Evolutionary conservation across 2,888 invertebrate species (phyloP), one percentile per base, ranked within the genome.

Genomic region (Caenorhabditis sp.): DNA sequence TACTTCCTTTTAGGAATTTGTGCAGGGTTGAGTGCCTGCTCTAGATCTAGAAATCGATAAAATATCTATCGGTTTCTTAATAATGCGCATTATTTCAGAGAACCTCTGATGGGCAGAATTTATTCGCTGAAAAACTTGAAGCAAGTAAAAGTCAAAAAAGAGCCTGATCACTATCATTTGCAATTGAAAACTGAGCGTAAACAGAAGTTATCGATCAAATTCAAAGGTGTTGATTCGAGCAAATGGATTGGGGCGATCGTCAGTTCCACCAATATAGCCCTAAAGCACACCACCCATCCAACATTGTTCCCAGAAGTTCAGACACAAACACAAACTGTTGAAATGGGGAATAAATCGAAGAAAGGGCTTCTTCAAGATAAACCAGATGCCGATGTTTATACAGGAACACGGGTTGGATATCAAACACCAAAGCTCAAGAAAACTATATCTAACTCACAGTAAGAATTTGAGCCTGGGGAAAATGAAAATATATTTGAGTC

Each of bases 1-100:
- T 56, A 56, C 23, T 56, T 56, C 26, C 56, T 56, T 56, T 26
- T 56, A 5, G 56, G 26, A 26, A 56, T 56, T 23, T 56, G 56
- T 26, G 56, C 56, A 56, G 56, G 56, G 56, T 56, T 56, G 25
- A 26, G 25, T 25, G 4, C 10, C n/a, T 21, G 8, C n/a, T 53
- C n/a, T 53, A 21, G 7, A 23, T 5, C 8, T 52, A 4, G 7
- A 4, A 52, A 7, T 20, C 10, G 21, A 26, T 26, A 8, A 26
- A 23, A n/a, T n/a, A n/a, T n/a, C n/a, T n/a, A n/a, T n/a, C n/a
- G n/a, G n/a, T n/a, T n/a, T n/a, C n/a, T n/a, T n/a, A n/a, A n/a
- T n/a, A n/a, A n/a, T n/a, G n/a, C n/a, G n/a, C n/a, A n/a, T n/a
- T n/a, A n/a, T n/a, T 56, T 56, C 26, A 56, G 56, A 17, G 23